Evolutionary conservation across 2,797 vertebrate genomes (phyloP).

Genomic region (Lateolabrax maculatus): DNA sequence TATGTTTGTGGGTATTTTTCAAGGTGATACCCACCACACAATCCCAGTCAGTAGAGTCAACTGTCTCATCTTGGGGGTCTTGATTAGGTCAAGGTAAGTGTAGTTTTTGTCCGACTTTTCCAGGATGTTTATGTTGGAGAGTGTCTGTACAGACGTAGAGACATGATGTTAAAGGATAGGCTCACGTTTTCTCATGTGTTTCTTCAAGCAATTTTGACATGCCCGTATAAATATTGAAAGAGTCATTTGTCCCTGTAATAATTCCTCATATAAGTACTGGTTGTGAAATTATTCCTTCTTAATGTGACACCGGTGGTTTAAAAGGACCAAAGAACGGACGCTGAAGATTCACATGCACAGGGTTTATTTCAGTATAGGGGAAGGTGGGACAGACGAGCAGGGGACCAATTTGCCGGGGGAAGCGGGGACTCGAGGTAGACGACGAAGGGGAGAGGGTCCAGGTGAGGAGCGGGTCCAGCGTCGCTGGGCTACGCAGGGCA

Average conservation of each 20-base stretch:
- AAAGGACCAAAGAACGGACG: too few species aligned
- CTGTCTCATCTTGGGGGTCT: conserved; percentile 84
- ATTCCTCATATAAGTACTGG: too few species aligned
- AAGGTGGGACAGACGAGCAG: too few species aligned
- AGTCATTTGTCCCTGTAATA: background rate
- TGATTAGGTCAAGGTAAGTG: conserved; percentile 88
- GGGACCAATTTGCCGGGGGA: too few species aligned
- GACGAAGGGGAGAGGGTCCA: too few species aligned
- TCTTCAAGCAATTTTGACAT: background rate
- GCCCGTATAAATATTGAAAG: background rate
- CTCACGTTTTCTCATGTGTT: background rate
- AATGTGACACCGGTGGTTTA: too few species aligned
- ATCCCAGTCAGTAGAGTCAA: conserved; percentile 85
- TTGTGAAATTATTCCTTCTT: background rate
- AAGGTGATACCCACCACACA: conserved; percentile 83
- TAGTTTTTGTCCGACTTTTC: conserved; percentile 76
- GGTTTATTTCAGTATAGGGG: too few species aligned
- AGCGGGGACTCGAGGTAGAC: too few species aligned
- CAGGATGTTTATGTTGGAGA: conserved; percentile 66
- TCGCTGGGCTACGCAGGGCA: too few species aligned
- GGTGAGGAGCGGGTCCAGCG: too few species aligned
- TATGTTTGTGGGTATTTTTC: background rate
- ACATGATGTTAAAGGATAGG: background rate
- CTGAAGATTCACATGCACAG: too few species aligned
- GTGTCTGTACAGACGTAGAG: conserved; percentile 70